A percentile compares a stretch with the other conserved stretches of the same genome.
Conservation (phyloP, 2,113 vertebrate species). For the Sturnira hondurensis region DNA sequence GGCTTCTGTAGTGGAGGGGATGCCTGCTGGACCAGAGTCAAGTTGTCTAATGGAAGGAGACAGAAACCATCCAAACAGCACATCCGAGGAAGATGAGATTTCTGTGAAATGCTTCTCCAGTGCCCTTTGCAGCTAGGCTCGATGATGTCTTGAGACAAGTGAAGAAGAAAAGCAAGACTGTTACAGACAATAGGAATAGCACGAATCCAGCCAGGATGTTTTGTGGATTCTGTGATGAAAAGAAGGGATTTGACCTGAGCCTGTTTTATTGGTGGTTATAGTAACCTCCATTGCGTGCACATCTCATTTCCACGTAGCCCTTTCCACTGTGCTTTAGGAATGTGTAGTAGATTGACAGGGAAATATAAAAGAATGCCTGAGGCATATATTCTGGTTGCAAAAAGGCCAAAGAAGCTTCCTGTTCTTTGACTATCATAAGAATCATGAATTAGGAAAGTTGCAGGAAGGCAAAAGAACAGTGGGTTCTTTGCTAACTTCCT, state of each 20-base stretch:
- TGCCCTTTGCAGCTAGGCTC: not conserved
- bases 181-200: not conserved
- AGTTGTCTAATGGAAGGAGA: not conserved
- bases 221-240: not conserved
- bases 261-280: rapidly evolving
- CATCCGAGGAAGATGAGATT: not conserved
- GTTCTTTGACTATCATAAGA: not conserved
- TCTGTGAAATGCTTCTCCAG: not conserved
- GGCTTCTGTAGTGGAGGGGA: not conserved
- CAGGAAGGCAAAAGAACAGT: not conserved
- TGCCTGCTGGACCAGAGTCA: not conserved
- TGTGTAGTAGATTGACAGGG: not conserved
- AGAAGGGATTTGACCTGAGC: not conserved
- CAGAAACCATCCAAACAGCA: not conserved
- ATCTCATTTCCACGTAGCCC: not conserved
- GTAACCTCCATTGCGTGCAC: not conserved
- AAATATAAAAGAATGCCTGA: not conserved
- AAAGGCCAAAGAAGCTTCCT: not conserved
- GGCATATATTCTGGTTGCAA: not conserved
- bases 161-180: not conserved
- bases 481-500: not conserved
- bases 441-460: not conserved
- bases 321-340: not conserved
- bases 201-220: not conserved
- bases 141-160: not conserved